phyloP scores from a whole-genome alignment of 2,113 vertebrate species.

The Alligator mississippiensis region DNA sequence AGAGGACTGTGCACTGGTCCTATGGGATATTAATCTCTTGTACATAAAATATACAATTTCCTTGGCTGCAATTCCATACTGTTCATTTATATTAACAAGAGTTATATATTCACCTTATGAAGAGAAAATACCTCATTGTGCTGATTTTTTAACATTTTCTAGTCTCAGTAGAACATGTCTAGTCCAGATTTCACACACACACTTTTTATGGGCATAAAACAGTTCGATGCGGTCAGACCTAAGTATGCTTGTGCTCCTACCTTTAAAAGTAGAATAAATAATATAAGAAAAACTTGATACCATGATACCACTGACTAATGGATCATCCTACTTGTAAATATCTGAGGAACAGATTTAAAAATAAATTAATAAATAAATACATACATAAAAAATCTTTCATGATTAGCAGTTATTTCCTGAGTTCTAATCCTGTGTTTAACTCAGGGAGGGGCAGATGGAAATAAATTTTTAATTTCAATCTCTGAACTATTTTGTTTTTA shows the following conservation, averaged over 20 bases:
- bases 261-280: conserved; percentile 25
- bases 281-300: background rate
- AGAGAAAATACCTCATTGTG: conserved; percentile 20
- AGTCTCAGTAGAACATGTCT: conserved; percentile 28
- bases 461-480: conserved; percentile 17
- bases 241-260: conserved; percentile 5
- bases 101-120: conserved; percentile 31
- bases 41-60: background rate
- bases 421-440: background rate
- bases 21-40: background rate
- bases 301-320: background rate
- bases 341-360: background rate
- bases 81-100: conserved; percentile 50
- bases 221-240: conserved; percentile 39
- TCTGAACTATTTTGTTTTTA: background rate
- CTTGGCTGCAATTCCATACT: background rate
- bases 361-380: no score
- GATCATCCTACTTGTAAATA: background rate
- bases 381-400: background rate
- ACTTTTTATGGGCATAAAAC: background rate
- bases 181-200: conserved; percentile 12
- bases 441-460: background rate
- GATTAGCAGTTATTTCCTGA: background rate
- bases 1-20: background rate
- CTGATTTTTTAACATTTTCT: conserved; percentile 58